These are phyloP conservation scores for Boleophthalmus pectinirostris DNA, from an alignment of 2,113 vertebrate genomes.

Conservation along the genomic window DNA sequence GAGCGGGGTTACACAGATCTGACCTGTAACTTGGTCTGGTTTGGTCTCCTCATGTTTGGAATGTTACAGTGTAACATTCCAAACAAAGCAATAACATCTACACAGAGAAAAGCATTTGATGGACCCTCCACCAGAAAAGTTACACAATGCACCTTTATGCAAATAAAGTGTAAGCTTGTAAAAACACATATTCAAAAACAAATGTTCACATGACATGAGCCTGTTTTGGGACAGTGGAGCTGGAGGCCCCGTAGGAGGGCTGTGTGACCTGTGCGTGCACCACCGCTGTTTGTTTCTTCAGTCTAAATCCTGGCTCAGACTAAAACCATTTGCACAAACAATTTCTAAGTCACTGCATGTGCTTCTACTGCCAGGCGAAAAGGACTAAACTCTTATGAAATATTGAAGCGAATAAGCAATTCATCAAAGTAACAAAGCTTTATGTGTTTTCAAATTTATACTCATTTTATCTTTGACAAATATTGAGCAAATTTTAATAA, in stretches of 20 bases:
- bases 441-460: neutral
- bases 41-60: no score
- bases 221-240: neutral
- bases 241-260: neutral
- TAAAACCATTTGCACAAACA: constrained; percentile 1
- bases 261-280: neutral
- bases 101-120: no score
- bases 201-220: neutral
- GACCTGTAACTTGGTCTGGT: no score
- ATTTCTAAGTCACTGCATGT: neutral
- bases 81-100: no score
- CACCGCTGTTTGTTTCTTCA: neutral
- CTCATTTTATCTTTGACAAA: neutral
- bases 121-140: no score
- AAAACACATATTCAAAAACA: neutral
- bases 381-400: neutral
- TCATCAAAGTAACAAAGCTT: neutral
- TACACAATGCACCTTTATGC: neutral
- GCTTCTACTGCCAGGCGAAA: neutral
- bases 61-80: no score
- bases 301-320: neutral
- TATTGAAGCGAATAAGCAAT: neutral
- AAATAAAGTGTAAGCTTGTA: neutral
- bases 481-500: no score
- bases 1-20: no score